These are phyloP conservation scores for Brachycybe producta DNA, from an alignment of 2,888 invertebrate species.

Conservation along the genomic window DNA sequence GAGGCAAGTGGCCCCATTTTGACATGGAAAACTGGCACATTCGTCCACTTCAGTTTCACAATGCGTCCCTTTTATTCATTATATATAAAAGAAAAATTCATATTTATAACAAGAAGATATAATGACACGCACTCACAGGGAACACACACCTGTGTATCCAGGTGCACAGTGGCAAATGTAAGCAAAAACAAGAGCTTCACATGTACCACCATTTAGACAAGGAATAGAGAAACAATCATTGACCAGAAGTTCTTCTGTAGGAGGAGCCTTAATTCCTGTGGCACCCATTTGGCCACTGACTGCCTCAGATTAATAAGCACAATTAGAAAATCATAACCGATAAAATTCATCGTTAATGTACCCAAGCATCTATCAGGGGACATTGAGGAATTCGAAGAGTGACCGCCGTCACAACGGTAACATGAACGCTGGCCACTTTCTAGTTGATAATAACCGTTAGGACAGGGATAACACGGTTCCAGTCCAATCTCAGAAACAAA, in stretches of 20 bases:
- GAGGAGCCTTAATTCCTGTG: neutral
- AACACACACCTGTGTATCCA: constrained; percentile 34
- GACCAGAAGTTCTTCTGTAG: constrained; percentile 24
- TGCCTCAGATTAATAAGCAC: constrained; percentile 8
- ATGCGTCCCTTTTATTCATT: constrained; percentile 32
- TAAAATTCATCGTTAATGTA: neutral
- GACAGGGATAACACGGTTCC: constrained; percentile 36
- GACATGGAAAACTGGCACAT: constrained; percentile 46
- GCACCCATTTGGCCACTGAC: neutral
- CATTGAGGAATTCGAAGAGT: too few species aligned
- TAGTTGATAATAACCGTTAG: constrained; percentile 32
- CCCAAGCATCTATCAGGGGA: too few species aligned
- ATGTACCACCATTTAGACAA: constrained; percentile 38
- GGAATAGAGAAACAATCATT: constrained; percentile 41
- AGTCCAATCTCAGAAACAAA: constrained; percentile 34
- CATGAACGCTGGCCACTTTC: constrained; percentile 30
- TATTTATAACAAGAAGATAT: too few species aligned
- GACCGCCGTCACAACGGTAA: constrained; percentile 9
- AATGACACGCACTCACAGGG: too few species aligned
- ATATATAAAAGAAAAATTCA: too few species aligned
- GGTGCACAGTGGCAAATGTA: constrained; percentile 40
- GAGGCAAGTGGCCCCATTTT: constrained; percentile 37
- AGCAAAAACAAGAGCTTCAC: constrained; percentile 30
- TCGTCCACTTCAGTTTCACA: constrained; percentile 43
- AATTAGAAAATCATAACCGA: neutral